A percentile compares a stretch with the other conserved stretches of the same genome.
phyloP scores from a whole-genome alignment of 2,113 vertebrate species.

The Dendropsophus ebraccatus region DNA sequence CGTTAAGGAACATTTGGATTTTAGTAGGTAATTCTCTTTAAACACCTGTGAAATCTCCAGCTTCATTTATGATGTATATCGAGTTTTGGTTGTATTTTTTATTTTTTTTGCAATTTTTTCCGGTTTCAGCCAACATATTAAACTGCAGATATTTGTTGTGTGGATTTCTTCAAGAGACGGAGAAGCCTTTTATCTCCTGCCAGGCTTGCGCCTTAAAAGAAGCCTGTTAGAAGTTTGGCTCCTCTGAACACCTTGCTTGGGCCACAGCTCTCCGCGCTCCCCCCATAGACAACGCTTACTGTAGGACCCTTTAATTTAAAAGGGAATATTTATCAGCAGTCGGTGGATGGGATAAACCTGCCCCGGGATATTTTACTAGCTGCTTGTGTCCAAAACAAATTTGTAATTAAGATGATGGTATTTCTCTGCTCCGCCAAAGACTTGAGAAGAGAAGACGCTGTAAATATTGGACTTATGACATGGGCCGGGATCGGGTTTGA shows the following conservation, averaged over 20 bases:
- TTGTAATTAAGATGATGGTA: slow-evolving; percentile 34
- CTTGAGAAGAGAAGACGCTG: background rate
- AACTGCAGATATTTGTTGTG: slow-evolving; percentile 24
- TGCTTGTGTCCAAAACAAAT: slow-evolving; percentile 42
- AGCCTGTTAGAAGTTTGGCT: slow-evolving; percentile 22
- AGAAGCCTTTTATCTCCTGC: slow-evolving; percentile 28
- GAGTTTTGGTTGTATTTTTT: background rate
- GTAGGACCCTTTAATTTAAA: slow-evolving; percentile 2
- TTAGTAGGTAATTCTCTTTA: background rate
- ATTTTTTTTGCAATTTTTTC: background rate
- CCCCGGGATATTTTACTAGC: slow-evolving; percentile 30
- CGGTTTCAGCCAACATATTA: background rate
- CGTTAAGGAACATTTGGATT: background rate
- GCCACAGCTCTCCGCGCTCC: background rate
- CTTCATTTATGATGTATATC: background rate
- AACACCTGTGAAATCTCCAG: background rate
- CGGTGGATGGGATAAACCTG: background rate
- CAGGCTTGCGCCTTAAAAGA: slow-evolving; percentile 5
- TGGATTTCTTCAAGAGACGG: background rate
- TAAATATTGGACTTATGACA: slow-evolving; percentile 23
- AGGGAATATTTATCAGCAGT: slow-evolving; percentile 39
- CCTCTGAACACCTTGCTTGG: slow-evolving; percentile 18
- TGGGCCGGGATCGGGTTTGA: background rate
- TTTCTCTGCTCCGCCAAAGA: background rate
- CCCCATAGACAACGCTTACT: slow-evolving; percentile 20